These are phyloP conservation scores for Pangasianodon gigas DNA, from an alignment of 2,113 vertebrate species.

Conservation along the genomic window DNA sequence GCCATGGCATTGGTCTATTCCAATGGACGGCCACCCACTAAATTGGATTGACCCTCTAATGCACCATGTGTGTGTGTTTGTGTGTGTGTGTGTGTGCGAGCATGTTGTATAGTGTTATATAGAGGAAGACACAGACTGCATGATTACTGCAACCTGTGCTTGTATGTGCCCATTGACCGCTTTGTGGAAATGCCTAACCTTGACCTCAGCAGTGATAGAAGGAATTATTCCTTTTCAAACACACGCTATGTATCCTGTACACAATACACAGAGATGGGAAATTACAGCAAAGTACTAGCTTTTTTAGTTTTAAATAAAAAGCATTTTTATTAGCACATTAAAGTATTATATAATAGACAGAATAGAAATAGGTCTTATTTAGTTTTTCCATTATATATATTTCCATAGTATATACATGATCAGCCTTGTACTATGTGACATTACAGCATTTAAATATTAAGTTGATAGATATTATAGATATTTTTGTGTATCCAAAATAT, in stretches of 20 bases:
- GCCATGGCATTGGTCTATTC: constrained; percentile 92
- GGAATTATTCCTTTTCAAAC: background rate
- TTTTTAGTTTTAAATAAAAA: background rate
- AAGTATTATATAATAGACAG: background rate
- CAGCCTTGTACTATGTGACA: background rate
- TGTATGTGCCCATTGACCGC: constrained; percentile 1
- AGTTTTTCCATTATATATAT: background rate
- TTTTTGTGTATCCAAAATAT: background rate
- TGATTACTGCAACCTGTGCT: constrained; percentile 31
- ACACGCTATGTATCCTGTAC: background rate
- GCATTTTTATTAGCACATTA: background rate
- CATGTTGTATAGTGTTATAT: constrained; percentile 5
- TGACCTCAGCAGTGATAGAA: constrained; percentile 12
- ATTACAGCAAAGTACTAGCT: background rate
- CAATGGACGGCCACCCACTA: constrained; percentile 87
- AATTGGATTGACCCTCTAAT: constrained; percentile 95
- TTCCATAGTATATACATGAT: background rate
- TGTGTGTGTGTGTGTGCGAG: constrained; percentile 7
- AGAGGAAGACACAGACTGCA: constrained; percentile 19
- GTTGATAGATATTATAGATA: background rate
- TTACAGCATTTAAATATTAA: background rate
- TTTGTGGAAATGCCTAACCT: background rate
- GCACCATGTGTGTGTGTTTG: constrained; percentile 61
- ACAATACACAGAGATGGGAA: background rate
- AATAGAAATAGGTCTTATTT: background rate